Evolutionary conservation across 1,140 invertebrate species (phyloP), one percentile per base, ranked within the genome.

Genomic region (Plutomurus gul): DNA sequence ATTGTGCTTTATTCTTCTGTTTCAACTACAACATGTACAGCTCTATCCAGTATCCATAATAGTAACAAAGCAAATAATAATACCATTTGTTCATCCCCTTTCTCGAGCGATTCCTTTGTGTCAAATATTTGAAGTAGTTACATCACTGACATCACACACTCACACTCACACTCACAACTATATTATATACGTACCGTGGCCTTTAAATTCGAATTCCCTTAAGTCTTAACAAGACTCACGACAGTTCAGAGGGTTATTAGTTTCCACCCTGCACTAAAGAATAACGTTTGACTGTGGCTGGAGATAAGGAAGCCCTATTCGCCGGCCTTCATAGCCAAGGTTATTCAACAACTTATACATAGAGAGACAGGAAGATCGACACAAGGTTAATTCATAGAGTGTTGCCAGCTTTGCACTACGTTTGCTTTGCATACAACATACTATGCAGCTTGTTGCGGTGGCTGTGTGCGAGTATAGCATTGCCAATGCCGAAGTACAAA

Each of bases 381-480:
- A 79, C 78, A 79, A 79, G 78, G 78, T 79, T 79, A 79, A 79
- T 79, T 75, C 60, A 79, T 74, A 30, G 74, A 75, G 56, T 75
- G 78, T 79, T 65, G 47, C 78, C 73, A 79, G 72, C 27, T 74
- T 49, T 74, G 7, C 49, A n/a, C n/a, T 72, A 72, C 36, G 18
- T 39, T n/a, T n/a, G n/a, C n/a, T n/a, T 20, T 13, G 20, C 18
- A 18, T 20, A 51, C 10, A 51, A 20, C 72, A 49, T 33, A 74
- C 43, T 74, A 22, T 18, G 33, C 22, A 10, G 46, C 39, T 27
- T 25, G 22, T 74, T 47, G 40, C 33, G 72, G 36, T 49, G 13
- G 25, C 33, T 43, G 27, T 25, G 40, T 13, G 30, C 36, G 18
- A 74, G 27, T 36, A 74, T 49, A 33, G 46, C 27, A 49, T 46